These are phyloP conservation scores for Agrilus mali DNA, from an alignment of 2,888 invertebrate species.

Conservation along the genomic window DNA sequence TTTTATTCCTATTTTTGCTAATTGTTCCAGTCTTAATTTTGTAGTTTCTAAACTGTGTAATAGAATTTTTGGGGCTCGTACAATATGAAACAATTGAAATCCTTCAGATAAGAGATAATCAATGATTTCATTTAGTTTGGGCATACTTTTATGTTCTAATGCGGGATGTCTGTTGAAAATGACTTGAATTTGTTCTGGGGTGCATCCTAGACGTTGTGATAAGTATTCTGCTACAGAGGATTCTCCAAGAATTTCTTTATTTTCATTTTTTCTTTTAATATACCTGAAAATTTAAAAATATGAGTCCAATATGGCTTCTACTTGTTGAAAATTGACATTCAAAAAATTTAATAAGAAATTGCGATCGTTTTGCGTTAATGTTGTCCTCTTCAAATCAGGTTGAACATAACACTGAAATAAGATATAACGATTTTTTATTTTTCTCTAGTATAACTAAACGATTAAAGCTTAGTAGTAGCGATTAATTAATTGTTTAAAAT, in stretches of 20 bases:
- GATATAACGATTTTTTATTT: no score
- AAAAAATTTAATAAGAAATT: no score
- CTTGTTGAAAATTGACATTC: no score
- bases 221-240: conserved; percentile 31
- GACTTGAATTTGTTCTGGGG: conserved; percentile 21
- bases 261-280: conserved; percentile 26
- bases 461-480: no score
- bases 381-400: no score
- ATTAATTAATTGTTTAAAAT: no score
- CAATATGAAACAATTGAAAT: conserved; percentile 30
- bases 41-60: conserved; percentile 33
- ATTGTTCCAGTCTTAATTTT: conserved; percentile 26
- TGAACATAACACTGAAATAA: no score
- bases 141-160: conserved; percentile 29
- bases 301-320: no score
- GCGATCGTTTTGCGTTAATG: no score
- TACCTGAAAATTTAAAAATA: conserved; percentile 22
- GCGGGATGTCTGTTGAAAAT: conserved; percentile 30
- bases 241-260: conserved; percentile 29
- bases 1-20: conserved; percentile 22
- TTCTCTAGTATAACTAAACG: no score
- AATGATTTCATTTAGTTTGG: conserved; percentile 32
- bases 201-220: conserved; percentile 29
- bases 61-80: conserved; percentile 32
- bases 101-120: conserved; percentile 32